Evolutionary conservation across 1,140 invertebrate genomes (phyloP).

Genomic region (Drosophila nannoptera): DNA sequence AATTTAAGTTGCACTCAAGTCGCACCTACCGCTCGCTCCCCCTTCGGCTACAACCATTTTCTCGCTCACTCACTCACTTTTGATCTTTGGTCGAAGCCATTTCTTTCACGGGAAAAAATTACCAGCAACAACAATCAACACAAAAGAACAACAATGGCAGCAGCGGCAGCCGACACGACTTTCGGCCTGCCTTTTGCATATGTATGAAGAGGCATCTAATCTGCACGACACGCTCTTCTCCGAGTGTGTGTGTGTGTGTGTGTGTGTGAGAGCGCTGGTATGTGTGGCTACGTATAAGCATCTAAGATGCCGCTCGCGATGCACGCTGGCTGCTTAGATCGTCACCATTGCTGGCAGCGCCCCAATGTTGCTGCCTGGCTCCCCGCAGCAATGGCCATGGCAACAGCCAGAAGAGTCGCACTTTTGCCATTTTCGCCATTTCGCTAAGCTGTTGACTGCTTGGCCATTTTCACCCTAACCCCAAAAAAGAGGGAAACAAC

Average conservation of each 20-base stretch:
- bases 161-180: conserved; percentile 59
- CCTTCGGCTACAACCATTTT: too few species aligned
- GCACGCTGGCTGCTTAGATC: conserved; percentile 63
- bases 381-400: conserved; percentile 22
- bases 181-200: conserved; percentile 58
- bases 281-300: conserved; percentile 49
- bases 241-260: conserved; percentile 32
- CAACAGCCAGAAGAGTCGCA: conserved; percentile 28
- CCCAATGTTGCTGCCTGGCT: conserved; percentile 45
- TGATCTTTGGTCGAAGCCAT: conserved; percentile 47
- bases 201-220: conserved; percentile 67
- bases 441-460: conserved; percentile 45
- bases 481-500: conserved; percentile 41
- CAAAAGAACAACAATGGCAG: conserved; percentile 41
- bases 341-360: conserved; percentile 61
- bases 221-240: conserved; percentile 50
- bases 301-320: conserved; percentile 73
- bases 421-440: conserved; percentile 42
- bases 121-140: conserved; percentile 51
- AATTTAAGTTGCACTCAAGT: conserved; percentile 69
- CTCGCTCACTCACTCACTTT: conserved; percentile 14
- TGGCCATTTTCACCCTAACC: conserved; percentile 30
- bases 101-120: conserved; percentile 21
- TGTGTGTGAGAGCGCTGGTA: conserved; percentile 38
- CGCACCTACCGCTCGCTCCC: conserved; percentile 37